Evolutionary conservation across 2,113 vertebrate species (phyloP), one percentile per base, ranked within the genome.

Genomic region (Barnardius zonarius): DNA sequence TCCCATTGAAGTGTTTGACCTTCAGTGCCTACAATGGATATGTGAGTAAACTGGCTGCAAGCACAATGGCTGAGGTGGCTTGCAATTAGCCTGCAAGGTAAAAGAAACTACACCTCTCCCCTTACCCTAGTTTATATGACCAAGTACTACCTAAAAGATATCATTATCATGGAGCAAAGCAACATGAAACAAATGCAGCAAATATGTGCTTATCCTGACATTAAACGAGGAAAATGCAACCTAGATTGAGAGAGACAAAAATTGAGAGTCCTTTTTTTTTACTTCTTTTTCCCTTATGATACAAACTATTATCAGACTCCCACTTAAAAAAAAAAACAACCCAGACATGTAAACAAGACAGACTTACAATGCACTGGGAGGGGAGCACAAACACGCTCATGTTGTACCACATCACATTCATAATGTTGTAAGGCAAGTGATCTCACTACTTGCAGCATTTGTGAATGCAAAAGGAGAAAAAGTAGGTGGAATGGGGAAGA

Each of bases 341-440:
- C 15, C 16, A 37, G 3, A 11, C 72, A 35, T 2, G 5, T 19
- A 23, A 86, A 48, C 6, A 55, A 46, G 30, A n/a, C 17, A 48
- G 86, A 67, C 5, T 54, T 57, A 28, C 3, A 46, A 3, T 6
- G 28, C 9, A 15, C 17, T 55, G 27, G 43, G 20, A 84, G 43
- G 13, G 33, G 16, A 75, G 35, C 51, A 68, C 25, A 67, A 69
- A 19, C 16, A 49, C 7, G 1, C 9, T 51, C 0, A 0, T 44
- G 10, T 23, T 83, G 55, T 57, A 31, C 52, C 18, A 75, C 39
- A 19, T 57, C 6, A 8, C 17, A 25, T 39, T 67, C 8, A 1
- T 9, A 54, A 25, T 14, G 7, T 81, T 2, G 2, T 31, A 54
- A 86, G 39, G 41, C 28, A 83, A 88, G 20, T 28, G 46, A 73